Evolutionary conservation across 1,140 invertebrate species (phyloP).

Genomic region (Odontomachus brunneus): DNA sequence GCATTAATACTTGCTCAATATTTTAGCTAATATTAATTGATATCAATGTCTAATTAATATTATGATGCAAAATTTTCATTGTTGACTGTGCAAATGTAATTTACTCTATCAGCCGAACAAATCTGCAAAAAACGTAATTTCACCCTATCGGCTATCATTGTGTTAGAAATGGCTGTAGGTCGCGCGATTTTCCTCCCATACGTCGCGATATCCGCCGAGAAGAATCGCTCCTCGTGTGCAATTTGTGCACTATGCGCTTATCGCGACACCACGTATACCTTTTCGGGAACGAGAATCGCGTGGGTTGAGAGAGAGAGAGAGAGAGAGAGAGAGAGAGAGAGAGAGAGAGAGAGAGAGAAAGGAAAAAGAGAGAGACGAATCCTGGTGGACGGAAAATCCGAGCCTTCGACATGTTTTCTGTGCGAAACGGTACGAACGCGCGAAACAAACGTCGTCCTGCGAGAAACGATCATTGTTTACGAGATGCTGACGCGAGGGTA

Average conservation of each 20-base stretch:
- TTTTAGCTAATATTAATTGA: no score
- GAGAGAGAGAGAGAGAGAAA: no score
- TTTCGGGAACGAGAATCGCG: conserved; percentile 12
- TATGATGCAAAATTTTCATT: no score
- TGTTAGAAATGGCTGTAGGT: not conserved
- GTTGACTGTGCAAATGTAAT: no score
- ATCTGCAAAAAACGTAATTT: no score
- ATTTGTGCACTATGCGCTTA: not conserved
- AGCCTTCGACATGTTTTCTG: not conserved
- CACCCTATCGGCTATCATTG: not conserved
- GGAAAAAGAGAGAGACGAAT: not conserved
- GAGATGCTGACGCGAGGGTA: not conserved
- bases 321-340: no score
- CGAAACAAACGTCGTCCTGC: conserved; percentile 21
- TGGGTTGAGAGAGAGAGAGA: not conserved
- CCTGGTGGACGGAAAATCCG: conserved; percentile 37
- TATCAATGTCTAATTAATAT: no score
- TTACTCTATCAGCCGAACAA: no score
- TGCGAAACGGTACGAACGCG: not conserved
- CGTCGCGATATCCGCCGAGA: not conserved
- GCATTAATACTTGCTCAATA: no score
- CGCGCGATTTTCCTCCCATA: no score
- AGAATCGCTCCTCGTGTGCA: not conserved
- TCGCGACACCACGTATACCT: not conserved
- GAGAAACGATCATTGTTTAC: conserved; percentile 1